A percentile compares a stretch with the other conserved stretches of the same genome.
phyloP scores from a whole-genome alignment of 2,888 invertebrate genomes.

The Lepidocyrtinus sp. region DNA sequence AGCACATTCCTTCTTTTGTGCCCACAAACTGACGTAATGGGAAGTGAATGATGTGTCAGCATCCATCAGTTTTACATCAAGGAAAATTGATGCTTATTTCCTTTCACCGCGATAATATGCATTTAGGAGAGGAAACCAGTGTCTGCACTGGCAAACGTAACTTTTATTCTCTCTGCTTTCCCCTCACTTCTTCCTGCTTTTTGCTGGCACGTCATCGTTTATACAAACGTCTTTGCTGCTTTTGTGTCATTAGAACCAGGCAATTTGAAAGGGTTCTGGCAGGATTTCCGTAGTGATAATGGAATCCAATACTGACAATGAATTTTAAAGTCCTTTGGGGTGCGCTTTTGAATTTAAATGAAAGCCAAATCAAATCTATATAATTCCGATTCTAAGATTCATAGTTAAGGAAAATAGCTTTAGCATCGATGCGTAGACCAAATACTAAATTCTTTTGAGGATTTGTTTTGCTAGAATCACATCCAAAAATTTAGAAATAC shows the following conservation, averaged over 20 bases:
- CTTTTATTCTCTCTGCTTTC: neutral
- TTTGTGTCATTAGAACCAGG: neutral
- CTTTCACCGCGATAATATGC: neutral
- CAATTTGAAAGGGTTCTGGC: neutral
- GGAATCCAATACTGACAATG: neutral
- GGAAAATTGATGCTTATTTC: constrained; percentile 16
- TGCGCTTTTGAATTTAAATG: neutral
- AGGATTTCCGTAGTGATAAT: neutral
- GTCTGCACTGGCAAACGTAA: neutral
- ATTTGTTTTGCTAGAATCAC: too few species aligned
- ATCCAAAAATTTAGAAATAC: too few species aligned
- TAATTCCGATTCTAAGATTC: too few species aligned
- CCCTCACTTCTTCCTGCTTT: neutral
- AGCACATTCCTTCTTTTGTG: constrained; percentile 3
- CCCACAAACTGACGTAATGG: constrained; percentile 9
- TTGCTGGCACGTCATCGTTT: neutral
- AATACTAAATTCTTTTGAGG: too few species aligned
- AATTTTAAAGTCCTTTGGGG: neutral
- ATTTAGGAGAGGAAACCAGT: neutral
- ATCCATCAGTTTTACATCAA: constrained; percentile 32
- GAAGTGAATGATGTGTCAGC: constrained; percentile 36
- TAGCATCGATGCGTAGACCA: too few species aligned
- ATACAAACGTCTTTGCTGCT: neutral
- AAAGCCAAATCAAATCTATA: too few species aligned
- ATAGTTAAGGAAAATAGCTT: too few species aligned